Percentiles rank a stretch among this genome's conserved stretches.
These are phyloP conservation scores for Matsumyia berberina DNA, from an alignment of 2,888 invertebrate species.

Conservation along the genomic window DNA sequence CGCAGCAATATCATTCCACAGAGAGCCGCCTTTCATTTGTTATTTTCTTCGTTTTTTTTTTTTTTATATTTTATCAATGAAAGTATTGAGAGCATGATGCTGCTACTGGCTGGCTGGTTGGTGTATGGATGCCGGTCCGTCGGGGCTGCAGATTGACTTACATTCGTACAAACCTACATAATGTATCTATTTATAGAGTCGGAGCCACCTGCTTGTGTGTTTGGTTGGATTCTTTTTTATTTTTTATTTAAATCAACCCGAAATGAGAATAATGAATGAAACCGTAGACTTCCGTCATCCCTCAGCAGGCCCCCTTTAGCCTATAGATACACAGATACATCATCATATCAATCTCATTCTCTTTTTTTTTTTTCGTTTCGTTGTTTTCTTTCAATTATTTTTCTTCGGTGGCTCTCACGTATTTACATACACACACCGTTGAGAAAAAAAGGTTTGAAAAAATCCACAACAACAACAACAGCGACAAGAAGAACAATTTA, in stretches of 20 bases:
- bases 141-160: slow-evolving; percentile 29
- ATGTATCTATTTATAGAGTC: slow-evolving; percentile 39
- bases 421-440: slow-evolving; percentile 51
- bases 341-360: slow-evolving; percentile 54
- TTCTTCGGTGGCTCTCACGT: slow-evolving; percentile 19
- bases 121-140: slow-evolving; percentile 7
- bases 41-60: slow-evolving; percentile 26
- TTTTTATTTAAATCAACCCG: slow-evolving; percentile 54
- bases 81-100: slow-evolving; percentile 45
- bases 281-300: slow-evolving; percentile 63
- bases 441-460: slow-evolving; percentile 52
- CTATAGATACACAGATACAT: slow-evolving; percentile 46
- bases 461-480: slow-evolving; percentile 27
- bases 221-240: slow-evolving; percentile 23
- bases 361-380: slow-evolving; percentile 23
- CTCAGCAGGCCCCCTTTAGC: slow-evolving; percentile 3
- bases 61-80: slow-evolving; percentile 61
- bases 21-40: slow-evolving; percentile 35
- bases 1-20: slow-evolving; percentile 22
- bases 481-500: slow-evolving; percentile 36
- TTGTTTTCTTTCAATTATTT: slow-evolving; percentile 60
- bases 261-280: slow-evolving; percentile 70
- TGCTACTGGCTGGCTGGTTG: slow-evolving; percentile 35
- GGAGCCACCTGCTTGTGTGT: slow-evolving; percentile 48
- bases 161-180: slow-evolving; percentile 12